Evolutionary conservation across 2,113 vertebrate species (phyloP), one percentile per base, ranked within the genome.

Genomic region (Phasianus colchicus): DNA sequence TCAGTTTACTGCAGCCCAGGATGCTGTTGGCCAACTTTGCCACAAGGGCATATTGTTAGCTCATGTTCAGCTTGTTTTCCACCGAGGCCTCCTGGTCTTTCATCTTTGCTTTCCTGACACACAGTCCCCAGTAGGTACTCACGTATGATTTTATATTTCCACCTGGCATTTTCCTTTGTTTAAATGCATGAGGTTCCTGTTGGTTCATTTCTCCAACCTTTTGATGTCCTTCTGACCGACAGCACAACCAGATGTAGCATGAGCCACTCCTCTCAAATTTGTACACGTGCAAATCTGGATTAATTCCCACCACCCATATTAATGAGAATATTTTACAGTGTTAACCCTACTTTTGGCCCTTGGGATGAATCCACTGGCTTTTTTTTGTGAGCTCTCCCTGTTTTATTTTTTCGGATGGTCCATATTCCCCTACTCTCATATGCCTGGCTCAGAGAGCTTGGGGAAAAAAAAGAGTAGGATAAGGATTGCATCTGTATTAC

Each of bases 51-150:
- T 25, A 19, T 25, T 81, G 60, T 9, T 32, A 7, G 13, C 13
- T 74, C 13, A 10, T 15, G 27, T 21, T 67, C 20, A 67, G 25
- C 61, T 52, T 21, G 4, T 19, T 48, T 5, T 25, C 16, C 65
- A 50, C n/a, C 15, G 58, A 15, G 15, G 34, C 5, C 3, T 13
- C 9, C 25, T 30, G 52, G 25, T 27, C 36, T 60, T 58, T 36
- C 25, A 58, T 20, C 42, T 43, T 43, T 43, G 11, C 17, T 67
- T 67, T 82, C 38, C 13, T 50, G 16, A 3, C 21, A 27, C 20
- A 22, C 0, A 1, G 10, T 32, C 30, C 19, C 13, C 40, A 36
- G 5, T 5, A 11, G 2, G 2, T 43, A 12, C 13, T 75, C 22
- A 27, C 7, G 3, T 42, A 64, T 43, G 29, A 30, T 25, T 6